A percentile compares a stretch with the other conserved stretches of the same genome.
Conservation (phyloP, 2,113 vertebrate species). For the Atrichornis clamosus region DNA sequence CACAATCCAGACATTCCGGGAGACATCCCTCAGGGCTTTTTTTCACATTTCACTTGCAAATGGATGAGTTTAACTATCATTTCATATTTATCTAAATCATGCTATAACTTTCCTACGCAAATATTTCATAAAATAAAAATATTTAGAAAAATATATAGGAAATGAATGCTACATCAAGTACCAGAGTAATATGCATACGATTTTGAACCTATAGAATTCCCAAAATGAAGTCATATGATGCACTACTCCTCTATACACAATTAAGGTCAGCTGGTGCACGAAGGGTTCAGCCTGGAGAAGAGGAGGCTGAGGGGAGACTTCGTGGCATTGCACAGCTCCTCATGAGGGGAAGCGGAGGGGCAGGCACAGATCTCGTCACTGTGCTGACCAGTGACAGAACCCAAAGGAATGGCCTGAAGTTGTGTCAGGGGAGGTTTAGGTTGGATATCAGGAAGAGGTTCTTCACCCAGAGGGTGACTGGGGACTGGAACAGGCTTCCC, state of each 20-base stretch:
- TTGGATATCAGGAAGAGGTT: not conserved
- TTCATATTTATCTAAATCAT: constrained; percentile 5
- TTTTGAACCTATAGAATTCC: not conserved
- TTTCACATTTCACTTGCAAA: constrained; percentile 22
- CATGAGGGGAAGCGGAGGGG: fast-evolving
- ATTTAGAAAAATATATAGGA: not conserved
- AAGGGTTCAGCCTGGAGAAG: not conserved
- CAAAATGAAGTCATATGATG: not conserved
- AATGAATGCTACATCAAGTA: not conserved
- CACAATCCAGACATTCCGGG: not conserved
- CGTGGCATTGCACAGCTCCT: not conserved
- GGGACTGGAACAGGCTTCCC: not conserved
- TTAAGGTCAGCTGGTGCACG: not conserved
- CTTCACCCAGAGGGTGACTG: fast-evolving
- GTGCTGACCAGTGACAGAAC: not conserved
- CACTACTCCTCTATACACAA: not conserved
- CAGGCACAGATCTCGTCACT: not conserved
- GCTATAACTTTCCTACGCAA: not conserved
- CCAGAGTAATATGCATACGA: not conserved
- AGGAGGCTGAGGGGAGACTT: not conserved
- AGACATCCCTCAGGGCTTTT: not conserved
- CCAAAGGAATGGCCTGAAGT: not conserved
- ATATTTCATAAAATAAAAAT: not conserved
- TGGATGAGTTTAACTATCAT: not conserved
- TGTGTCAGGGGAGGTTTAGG: not conserved